Evolutionary conservation across 2,797 vertebrate genomes (phyloP).

Genomic region (Pseudomugil gertrudae): DNA sequence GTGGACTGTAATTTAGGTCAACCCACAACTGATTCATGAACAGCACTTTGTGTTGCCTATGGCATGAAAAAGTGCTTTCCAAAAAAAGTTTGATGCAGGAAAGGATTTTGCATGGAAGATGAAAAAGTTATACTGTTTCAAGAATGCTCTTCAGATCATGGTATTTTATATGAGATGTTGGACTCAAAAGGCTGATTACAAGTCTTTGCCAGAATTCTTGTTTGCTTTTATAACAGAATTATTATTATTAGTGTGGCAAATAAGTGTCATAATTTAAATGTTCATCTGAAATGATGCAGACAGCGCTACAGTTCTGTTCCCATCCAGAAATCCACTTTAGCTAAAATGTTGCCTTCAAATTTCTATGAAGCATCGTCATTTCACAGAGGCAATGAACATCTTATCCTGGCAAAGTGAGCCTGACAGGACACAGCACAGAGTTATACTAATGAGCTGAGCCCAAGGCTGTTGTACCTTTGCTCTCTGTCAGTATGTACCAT

Average conservation of each 20-base stretch:
- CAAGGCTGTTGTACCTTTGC: conserved; percentile 51
- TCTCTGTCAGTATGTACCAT: conserved; percentile 44
- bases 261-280: neutral
- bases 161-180: neutral
- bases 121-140: conserved; percentile 13
- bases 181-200: neutral
- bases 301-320: conserved; percentile 1
- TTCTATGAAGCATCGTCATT: conserved; percentile 24
- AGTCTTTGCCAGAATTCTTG: neutral
- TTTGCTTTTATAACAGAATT: neutral
- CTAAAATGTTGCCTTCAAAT: conserved; percentile 22
- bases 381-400: conserved; percentile 34
- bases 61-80: no score
- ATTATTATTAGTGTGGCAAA: neutral
- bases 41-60: no score
- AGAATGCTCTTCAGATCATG: neutral
- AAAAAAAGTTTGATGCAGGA: no score
- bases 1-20: conserved; percentile 43
- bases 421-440: conserved; percentile 43
- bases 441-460: conserved; percentile 59
- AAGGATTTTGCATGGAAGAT: conserved; percentile 16
- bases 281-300: neutral
- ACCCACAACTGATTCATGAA: conserved; percentile 6
- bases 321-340: conserved; percentile 6
- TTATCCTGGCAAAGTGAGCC: conserved; percentile 45